Evolutionary conservation across 2,113 vertebrate genomes (phyloP).

Genomic region (Ornithorhynchus anatinus): DNA sequence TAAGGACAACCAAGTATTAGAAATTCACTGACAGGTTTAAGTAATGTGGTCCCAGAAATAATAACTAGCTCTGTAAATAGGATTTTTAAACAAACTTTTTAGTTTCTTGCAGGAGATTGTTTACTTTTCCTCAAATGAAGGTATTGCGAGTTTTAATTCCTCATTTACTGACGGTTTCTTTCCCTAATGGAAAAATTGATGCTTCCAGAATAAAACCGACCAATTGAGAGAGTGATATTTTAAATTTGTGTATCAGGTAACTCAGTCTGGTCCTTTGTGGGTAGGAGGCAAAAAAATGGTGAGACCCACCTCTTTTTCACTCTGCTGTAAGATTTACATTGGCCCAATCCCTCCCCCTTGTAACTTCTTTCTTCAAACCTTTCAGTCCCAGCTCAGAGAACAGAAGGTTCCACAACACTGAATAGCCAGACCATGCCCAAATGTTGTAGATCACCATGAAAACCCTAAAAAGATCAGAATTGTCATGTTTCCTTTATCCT

Average conservation of each 20-base stretch:
- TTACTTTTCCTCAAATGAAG: not conserved
- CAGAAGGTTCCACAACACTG: too few relatives aligned
- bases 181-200: constrained; percentile 31
- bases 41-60: not conserved
- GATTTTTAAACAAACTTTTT: constrained; percentile 18
- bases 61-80: not conserved
- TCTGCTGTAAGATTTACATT: too few relatives aligned
- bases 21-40: not conserved
- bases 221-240: not conserved
- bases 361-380: too few relatives aligned
- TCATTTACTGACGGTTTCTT: constrained; percentile 13
- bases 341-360: too few relatives aligned
- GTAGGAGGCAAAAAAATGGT: not conserved
- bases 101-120: not conserved
- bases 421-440: too few relatives aligned
- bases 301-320: not conserved
- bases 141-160: constrained; percentile 4
- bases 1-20: not conserved
- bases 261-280: not conserved
- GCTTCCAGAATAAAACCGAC: constrained; percentile 12
- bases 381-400: too few relatives aligned
- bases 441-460: too few relatives aligned
- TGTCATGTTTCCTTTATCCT: too few relatives aligned
- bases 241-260: not conserved
- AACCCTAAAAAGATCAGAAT: too few relatives aligned